These are phyloP conservation scores for Auanema sp. DNA, from an alignment of 2,888 invertebrate genomes.

Conservation along the genomic window DNA sequence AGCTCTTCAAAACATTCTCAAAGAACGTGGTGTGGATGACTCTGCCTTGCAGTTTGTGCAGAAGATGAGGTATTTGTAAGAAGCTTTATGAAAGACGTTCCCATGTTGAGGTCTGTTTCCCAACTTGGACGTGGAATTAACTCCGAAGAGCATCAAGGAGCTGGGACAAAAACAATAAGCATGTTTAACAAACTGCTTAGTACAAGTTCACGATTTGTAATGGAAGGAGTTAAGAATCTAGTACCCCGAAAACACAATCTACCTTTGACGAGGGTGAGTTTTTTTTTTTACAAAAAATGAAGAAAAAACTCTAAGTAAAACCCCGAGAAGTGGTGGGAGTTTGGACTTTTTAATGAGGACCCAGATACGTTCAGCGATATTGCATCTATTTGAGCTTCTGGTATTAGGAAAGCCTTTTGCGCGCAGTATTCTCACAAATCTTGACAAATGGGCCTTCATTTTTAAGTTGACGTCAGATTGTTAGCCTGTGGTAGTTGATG, in stretches of 20 bases:
- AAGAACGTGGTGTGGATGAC: slow-evolving; percentile 49
- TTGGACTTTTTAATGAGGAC: too few relatives aligned
- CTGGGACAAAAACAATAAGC: slow-evolving; percentile 86
- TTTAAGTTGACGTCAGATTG: too few relatives aligned
- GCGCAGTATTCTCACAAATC: slow-evolving; percentile 1
- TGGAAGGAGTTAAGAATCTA: slow-evolving; percentile 86
- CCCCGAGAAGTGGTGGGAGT: neutral
- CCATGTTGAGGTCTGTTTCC: slow-evolving; percentile 35
- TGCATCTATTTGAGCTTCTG: neutral
- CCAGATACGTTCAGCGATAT: neutral
- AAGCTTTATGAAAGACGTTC: slow-evolving; percentile 68
- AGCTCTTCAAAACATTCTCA: slow-evolving; percentile 42
- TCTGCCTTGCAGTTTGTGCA: slow-evolving; percentile 56
- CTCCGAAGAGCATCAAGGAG: slow-evolving; percentile 74
- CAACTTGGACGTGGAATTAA: slow-evolving; percentile 28
- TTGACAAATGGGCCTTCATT: too few relatives aligned
- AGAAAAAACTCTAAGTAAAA: neutral
- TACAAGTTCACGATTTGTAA: slow-evolving; percentile 95
- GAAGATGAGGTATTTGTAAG: slow-evolving; percentile 31
- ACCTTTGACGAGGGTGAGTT: slow-evolving; percentile 66
- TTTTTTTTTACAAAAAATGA: neutral
- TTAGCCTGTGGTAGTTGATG: too few relatives aligned
- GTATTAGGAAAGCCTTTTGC: neutral
- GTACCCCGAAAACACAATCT: slow-evolving; percentile 87
- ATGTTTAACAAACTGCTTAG: slow-evolving; percentile 98